Conservation (phyloP, 2,113 vertebrate species). For the Dascyllus trimaculatus region DNA sequence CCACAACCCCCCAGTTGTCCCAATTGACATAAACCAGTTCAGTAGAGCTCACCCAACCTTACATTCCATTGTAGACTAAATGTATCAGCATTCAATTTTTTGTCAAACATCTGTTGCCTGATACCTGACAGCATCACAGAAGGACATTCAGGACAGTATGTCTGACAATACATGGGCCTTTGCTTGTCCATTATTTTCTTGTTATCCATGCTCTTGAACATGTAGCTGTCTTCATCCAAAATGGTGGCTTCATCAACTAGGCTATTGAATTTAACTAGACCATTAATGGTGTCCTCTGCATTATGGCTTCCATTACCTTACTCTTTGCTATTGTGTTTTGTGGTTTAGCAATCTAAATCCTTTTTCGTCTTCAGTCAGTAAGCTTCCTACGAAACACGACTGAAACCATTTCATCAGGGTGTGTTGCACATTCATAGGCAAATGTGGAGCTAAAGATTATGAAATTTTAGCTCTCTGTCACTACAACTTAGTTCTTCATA, state of each 20-base stretch:
- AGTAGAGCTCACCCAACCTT: too few relatives aligned
- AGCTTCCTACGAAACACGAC: constrained; percentile 2
- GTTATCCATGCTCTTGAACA: neutral
- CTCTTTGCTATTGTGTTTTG: constrained; percentile 16
- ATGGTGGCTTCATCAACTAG: constrained; percentile 20
- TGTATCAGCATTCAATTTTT: too few relatives aligned
- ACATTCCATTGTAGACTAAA: too few relatives aligned
- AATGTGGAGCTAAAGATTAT: constrained; percentile 13
- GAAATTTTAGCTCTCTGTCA: neutral
- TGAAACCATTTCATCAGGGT: constrained; percentile 16
- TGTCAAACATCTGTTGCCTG: too few relatives aligned
- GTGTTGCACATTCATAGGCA: constrained; percentile 35
- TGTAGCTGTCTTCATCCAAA: constrained; percentile 11
- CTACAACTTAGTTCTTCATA: neutral
- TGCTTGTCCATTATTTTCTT: neutral
- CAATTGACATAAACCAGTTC: too few relatives aligned
- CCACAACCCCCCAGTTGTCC: too few relatives aligned
- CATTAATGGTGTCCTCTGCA: constrained; percentile 15
- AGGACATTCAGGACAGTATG: neutral
- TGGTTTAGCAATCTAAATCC: constrained; percentile 32
- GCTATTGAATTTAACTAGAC: constrained; percentile 22
- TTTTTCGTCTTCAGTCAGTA: constrained; percentile 24
- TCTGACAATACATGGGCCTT: constrained; percentile 1
- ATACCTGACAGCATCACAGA: neutral
- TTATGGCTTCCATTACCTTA: constrained; percentile 21